These are phyloP conservation scores for Coregonus suidteri DNA, from an alignment of 2,797 vertebrate species.

Conservation along the genomic window DNA sequence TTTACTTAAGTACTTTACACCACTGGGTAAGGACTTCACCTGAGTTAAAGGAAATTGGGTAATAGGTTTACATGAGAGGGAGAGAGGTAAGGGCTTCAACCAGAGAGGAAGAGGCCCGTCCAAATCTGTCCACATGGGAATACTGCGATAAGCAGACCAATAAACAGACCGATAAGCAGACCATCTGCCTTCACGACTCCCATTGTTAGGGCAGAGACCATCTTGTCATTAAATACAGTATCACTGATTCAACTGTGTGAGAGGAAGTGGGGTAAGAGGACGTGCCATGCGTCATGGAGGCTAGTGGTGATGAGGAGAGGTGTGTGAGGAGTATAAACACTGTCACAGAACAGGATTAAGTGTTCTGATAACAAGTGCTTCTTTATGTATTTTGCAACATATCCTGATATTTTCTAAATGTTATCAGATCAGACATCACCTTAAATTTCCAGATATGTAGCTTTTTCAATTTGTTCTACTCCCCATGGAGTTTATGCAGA, in stretches of 20 bases:
- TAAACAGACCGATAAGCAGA: not conserved
- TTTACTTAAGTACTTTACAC: too few species aligned
- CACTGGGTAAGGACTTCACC: not conserved
- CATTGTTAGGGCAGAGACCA: not conserved
- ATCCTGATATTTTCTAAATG: not conserved
- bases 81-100: not conserved
- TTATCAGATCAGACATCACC: not conserved
- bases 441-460: constrained; percentile 17
- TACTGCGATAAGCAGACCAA: not conserved
- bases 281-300: too few species aligned
- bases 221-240: not conserved
- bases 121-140: too few species aligned
- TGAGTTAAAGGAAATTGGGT: not conserved
- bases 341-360: too few species aligned
- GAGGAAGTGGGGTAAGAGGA: not conserved
- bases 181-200: not conserved
- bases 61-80: not conserved
- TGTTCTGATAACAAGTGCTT: too few species aligned
- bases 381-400: not conserved
- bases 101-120: not conserved
- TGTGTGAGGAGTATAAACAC: too few species aligned
- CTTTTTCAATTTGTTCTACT: constrained; percentile 33
- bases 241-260: too few species aligned
- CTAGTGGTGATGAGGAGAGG: not conserved
- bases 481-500: constrained; percentile 16